A percentile compares a stretch with the other conserved stretches of the same genome.
Evolutionary conservation across 2,113 vertebrate species (phyloP).

Genomic region (Microcebus tavaratra): DNA sequence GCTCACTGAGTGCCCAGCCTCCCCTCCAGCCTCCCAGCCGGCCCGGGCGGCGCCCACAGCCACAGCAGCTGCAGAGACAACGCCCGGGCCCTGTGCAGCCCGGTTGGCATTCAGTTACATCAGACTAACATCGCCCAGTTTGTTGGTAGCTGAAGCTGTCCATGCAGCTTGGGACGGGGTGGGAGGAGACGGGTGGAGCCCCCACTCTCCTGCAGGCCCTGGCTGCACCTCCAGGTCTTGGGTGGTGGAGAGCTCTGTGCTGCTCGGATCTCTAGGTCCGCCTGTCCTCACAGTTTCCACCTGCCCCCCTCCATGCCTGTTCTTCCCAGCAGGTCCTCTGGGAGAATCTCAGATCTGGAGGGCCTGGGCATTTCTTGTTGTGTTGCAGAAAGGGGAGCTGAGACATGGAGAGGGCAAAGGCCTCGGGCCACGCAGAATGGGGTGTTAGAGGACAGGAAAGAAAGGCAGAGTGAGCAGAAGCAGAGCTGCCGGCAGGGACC

Average conservation of each 20-base stretch:
- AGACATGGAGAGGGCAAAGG: not conserved
- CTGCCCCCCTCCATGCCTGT: fast-evolving
- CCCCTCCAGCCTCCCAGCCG: fast-evolving
- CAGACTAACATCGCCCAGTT: not conserved
- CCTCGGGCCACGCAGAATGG: not conserved
- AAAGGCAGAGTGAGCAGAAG: not conserved
- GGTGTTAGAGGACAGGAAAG: not conserved
- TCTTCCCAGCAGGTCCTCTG: not conserved
- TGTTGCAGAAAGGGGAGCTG: not conserved
- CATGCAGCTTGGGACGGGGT: not conserved
- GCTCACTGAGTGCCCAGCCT: too few relatives aligned
- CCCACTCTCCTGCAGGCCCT: fast-evolving
- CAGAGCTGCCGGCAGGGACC: not conserved
- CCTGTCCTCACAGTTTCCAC: not conserved
- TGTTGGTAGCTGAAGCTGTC: not conserved
- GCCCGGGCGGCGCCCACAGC: not conserved
- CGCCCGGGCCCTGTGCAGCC: not conserved
- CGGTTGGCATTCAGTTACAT: not conserved
- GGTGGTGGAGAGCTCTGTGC: fast-evolving
- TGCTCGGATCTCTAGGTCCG: not conserved
- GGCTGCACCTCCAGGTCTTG: not conserved
- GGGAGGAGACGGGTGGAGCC: not conserved
- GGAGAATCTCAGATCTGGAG: not conserved
- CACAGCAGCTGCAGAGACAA: not conserved
- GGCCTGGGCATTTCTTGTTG: not conserved